Conservation (phyloP, 2,888 invertebrate species). For the Tuta absoluta region DNA sequence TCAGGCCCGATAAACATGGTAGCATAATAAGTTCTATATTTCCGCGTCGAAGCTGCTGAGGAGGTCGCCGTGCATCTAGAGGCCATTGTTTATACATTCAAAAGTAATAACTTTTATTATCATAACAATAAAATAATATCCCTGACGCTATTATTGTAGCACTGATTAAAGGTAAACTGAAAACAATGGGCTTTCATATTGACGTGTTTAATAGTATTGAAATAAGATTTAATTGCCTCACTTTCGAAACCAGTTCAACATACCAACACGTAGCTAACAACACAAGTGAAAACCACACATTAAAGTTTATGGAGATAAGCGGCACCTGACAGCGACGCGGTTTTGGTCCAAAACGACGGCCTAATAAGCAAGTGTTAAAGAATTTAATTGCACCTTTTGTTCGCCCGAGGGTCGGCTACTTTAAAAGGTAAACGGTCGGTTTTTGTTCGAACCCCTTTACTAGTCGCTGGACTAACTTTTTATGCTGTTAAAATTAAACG, state of each 20-base stretch:
- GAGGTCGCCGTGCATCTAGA: conserved; percentile 60
- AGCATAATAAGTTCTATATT: conserved; percentile 47
- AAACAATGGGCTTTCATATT: background rate
- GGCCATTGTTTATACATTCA: conserved; percentile 29
- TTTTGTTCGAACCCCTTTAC: background rate
- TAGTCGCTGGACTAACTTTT: background rate
- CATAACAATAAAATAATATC: conserved; percentile 20
- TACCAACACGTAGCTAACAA: conserved; percentile 3
- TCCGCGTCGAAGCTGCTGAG: conserved; percentile 70
- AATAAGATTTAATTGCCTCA: conserved; percentile 9
- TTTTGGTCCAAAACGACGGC: conserved; percentile 31
- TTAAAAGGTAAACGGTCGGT: conserved; percentile 31
- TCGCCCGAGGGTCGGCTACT: conserved; percentile 34
- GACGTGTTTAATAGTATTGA: background rate
- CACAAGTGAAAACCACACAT: conserved; percentile 10
- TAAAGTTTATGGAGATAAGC: conserved; percentile 25
- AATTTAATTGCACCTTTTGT: conserved; percentile 39
- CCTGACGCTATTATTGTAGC: background rate
- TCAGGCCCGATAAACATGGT: no score
- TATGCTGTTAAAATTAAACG: background rate
- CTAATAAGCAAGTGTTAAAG: conserved; percentile 38
- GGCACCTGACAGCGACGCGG: conserved; percentile 31
- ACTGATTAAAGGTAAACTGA: conserved; percentile 2
- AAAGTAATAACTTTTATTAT: conserved; percentile 16
- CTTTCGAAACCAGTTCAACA: background rate